Evolutionary conservation across 2,888 invertebrate genomes (phyloP).

Genomic region (Ennomos erosarius): DNA sequence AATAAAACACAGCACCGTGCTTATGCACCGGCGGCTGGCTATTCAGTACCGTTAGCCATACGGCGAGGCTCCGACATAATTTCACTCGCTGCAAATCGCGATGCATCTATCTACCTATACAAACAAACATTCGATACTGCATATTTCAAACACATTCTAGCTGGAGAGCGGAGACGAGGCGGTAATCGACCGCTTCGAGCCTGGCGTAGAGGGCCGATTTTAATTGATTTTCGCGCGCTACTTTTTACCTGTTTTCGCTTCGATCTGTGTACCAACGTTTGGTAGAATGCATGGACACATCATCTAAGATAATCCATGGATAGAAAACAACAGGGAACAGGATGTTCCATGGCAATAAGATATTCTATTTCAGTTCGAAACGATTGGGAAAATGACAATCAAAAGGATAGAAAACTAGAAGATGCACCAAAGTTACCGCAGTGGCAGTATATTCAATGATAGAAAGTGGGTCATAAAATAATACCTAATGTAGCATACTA

Average conservation of each 20-base stretch:
- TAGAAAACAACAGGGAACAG: too few species aligned
- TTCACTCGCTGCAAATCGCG: conserved; percentile 60
- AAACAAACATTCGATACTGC: conserved; percentile 31
- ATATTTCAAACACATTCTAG: conserved; percentile 28
- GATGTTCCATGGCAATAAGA: too few species aligned
- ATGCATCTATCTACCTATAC: conserved; percentile 46
- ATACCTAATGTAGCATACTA: too few species aligned
- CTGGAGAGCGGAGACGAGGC: conserved; percentile 26
- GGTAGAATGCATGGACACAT: too few species aligned
- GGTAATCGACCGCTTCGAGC: conserved; percentile 23
- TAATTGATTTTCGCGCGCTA: conserved; percentile 33
- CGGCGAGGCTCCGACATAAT: conserved; percentile 62
- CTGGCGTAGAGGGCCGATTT: conserved; percentile 25
- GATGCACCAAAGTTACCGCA: too few species aligned
- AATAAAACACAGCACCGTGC: conserved; percentile 60
- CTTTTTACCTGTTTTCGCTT: conserved; percentile 27
- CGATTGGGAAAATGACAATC: too few species aligned
- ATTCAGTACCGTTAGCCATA: conserved; percentile 69
- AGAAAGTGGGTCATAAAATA: too few species aligned
- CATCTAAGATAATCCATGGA: too few species aligned
- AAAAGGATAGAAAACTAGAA: too few species aligned
- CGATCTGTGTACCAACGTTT: background rate
- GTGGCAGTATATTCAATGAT: too few species aligned
- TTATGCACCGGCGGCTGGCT: conserved; percentile 64
- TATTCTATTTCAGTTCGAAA: too few species aligned